Percentiles rank a stretch among this genome's conserved stretches.
These are phyloP conservation scores for Knipowitschia caucasica DNA, from an alignment of 2,797 vertebrate species.

Conservation along the genomic window DNA sequence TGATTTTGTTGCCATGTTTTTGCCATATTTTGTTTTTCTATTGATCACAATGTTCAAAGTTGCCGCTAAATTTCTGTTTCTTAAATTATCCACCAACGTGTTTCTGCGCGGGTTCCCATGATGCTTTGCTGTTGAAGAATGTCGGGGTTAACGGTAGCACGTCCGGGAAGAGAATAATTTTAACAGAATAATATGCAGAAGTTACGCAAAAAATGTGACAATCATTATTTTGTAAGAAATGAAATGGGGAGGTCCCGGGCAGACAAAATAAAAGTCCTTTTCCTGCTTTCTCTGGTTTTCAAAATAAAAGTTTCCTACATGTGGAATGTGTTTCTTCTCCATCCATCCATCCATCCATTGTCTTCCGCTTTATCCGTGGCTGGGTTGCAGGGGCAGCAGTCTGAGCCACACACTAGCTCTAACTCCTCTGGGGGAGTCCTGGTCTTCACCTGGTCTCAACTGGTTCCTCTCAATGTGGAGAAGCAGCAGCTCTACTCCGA, in stretches of 20 bases:
- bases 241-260: constrained; percentile 48
- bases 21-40: neutral
- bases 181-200: constrained; percentile 76
- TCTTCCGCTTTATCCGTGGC: too few relatives aligned
- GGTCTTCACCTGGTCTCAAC: too few relatives aligned
- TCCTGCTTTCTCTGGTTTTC: constrained; percentile 65
- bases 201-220: constrained; percentile 72
- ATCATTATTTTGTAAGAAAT: constrained; percentile 70
- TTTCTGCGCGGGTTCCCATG: neutral
- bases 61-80: neutral
- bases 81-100: neutral
- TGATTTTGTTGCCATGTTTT: neutral
- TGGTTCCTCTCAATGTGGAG: too few relatives aligned
- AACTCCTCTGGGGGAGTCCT: too few relatives aligned
- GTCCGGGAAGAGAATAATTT: constrained; percentile 34
- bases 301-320: constrained; percentile 77
- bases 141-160: constrained; percentile 33
- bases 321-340: constrained; percentile 19
- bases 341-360: too few relatives aligned
- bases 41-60: neutral
- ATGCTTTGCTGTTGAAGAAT: constrained; percentile 40
- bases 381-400: too few relatives aligned
- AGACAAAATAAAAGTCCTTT: constrained; percentile 60
- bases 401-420: too few relatives aligned
- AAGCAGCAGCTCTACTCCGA: too few relatives aligned